Percentiles rank a stretch among this genome's conserved stretches.
Evolutionary conservation across 2,797 vertebrate species (phyloP).

Genomic region (Lacerta agilis): DNA sequence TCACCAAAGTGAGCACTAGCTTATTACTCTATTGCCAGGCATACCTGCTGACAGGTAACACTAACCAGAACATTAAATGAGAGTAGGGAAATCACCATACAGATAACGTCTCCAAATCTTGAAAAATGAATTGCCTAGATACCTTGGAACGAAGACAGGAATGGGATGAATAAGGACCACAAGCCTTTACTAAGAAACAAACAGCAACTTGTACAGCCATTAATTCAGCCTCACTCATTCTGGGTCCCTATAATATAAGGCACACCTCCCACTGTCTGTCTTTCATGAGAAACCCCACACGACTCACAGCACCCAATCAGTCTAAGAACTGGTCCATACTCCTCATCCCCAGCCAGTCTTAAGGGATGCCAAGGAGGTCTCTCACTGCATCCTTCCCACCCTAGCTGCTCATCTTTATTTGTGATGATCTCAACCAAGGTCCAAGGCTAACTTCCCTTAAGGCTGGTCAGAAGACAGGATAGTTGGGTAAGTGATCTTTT

Average conservation of each 20-base stretch:
- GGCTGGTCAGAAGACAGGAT: neutral
- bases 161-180: neutral
- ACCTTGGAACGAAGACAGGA: neutral
- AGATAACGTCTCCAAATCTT: conserved; percentile 34
- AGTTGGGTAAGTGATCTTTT: neutral
- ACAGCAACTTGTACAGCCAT: neutral
- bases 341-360: neutral
- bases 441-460: neutral
- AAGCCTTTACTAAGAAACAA: neutral
- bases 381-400: neutral
- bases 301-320: neutral
- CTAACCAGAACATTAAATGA: conserved; percentile 45
- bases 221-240: neutral
- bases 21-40: conserved; percentile 59
- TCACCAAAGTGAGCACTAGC: conserved; percentile 49
- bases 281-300: neutral
- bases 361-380: too few relatives aligned
- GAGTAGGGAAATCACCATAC: conserved; percentile 41
- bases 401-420: neutral
- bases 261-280: neutral
- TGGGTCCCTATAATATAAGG: neutral
- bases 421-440: neutral
- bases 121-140: neutral
- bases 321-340: neutral
- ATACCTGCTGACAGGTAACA: conserved; percentile 46